Base-by-base conservation (phyloP, 2,888 invertebrate species). In the Trissolcus brochymenae region DNA sequence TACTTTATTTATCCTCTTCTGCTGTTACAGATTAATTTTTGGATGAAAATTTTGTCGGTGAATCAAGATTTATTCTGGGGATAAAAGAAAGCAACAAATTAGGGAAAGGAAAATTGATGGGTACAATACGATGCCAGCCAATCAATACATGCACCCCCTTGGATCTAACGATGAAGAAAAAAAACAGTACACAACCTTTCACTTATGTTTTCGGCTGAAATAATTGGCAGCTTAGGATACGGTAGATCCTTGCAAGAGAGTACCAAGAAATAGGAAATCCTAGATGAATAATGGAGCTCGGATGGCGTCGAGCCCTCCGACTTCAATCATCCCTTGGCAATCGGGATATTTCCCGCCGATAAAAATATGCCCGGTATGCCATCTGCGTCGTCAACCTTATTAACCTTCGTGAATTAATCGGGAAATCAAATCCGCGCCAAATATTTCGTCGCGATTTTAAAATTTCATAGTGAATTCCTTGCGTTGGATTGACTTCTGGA, bases 181-280 rank as follows among this genome's bases (percentile, higher is more conserved):
- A 35, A 35, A 35, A 2, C 2, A 35, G 35, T 35, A 70, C 61
- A 56, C 56, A 51, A 56, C 13, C 61, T 62, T 71, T 57, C 71
- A 64, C 64, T 72, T 64, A 64, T 53, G 40, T 66, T 64, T 53
- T 43, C 46, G 41, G 49, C 55, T n/a, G 60, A 61, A 67, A 74
- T 74, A 74, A 74, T 74, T 66, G 67, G 74, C 74, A 61, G 61
- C 67, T 77, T 67, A 62, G 53, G 54, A 66, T 65, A 67, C 41
- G 49, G 11, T 40, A 46, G 56, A 61, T 62, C 76, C 53, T 61
- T 25, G 40, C 46, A 62, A 57, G 40, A 65, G 61, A 67, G 61
- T 54, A 66, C 57, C 66, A 56, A 62, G 77, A 67, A 65, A 70
- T 73, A 70, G 77, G 73, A 77, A 78, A 72, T 74, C 68, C 68